A percentile compares a stretch with the other conserved stretches of the same genome.
These are phyloP conservation scores for Anorthoa munda DNA, from an alignment of 2,888 invertebrate species.

Conservation along the genomic window DNA sequence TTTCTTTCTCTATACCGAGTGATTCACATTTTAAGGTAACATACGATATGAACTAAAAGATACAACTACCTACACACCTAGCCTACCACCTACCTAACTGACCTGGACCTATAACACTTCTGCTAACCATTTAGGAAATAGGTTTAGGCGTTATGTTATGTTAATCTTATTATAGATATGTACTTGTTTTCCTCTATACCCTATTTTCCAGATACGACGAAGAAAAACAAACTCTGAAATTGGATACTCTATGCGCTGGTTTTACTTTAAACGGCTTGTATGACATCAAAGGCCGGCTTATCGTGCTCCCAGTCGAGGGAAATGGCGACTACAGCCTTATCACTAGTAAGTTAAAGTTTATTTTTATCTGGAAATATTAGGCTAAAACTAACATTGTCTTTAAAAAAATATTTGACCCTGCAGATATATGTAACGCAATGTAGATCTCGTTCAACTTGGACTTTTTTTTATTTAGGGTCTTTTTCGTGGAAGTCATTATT, in stretches of 20 bases:
- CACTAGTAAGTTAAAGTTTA: slow-evolving; percentile 51
- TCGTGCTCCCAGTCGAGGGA: slow-evolving; percentile 62
- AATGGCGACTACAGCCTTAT: slow-evolving; percentile 58
- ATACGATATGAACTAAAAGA: too few species aligned
- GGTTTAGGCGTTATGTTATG: too few species aligned
- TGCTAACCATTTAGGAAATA: too few species aligned
- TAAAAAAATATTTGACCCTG: background rate
- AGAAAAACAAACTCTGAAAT: slow-evolving; percentile 21
- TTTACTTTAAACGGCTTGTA: slow-evolving; percentile 61
- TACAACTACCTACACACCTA: too few species aligned
- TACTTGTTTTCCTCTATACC: background rate
- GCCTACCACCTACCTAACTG: too few species aligned
- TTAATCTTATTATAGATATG: too few species aligned
- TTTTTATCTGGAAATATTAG: background rate
- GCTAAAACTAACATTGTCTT: background rate
- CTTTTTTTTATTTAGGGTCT: background rate
- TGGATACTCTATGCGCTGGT: slow-evolving; percentile 47
- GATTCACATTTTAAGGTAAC: too few species aligned
- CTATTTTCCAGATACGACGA: slow-evolving; percentile 50
- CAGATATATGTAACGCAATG: background rate
- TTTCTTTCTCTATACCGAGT: too few species aligned
- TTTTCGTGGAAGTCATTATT: background rate
- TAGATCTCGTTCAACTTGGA: slow-evolving; percentile 9
- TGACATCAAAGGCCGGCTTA: slow-evolving; percentile 62
- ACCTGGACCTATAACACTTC: too few species aligned